Base-by-base conservation (phyloP, 2,888 invertebrate genomes). In the Petrolisthes manimaculis region DNA sequence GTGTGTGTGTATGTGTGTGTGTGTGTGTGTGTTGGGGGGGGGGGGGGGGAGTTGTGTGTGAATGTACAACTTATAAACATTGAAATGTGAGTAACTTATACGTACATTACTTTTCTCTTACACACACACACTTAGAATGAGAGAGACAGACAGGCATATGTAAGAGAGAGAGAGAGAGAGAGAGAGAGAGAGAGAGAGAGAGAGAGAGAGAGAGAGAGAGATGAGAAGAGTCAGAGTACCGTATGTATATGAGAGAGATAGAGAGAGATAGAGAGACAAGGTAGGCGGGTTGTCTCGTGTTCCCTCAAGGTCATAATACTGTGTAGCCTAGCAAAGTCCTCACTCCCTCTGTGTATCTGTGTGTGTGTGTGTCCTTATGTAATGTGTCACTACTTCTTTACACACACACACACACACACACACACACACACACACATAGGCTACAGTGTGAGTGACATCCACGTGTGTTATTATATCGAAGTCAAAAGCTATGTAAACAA, bases 161-260 rank as follows among this genome's bases (percentile, higher is more conserved):
- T 37, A 37, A 37, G 37, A 37, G 37, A 37, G 37, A 37, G 37
- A n/a, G n/a, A 74, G 51, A 14, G 53, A 37, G 51, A 77, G 51
- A 37, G 51, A 51, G 8, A 14, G 18, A 3, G 51, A 18, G 14
- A 12, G 77, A 51, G 9, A 51, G 18, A 77, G 18, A 51, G 37
- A 51, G 77, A 77, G 37, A 77, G 51, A 77, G 77, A 51, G 6
- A 75, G 75, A 21, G 24, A 18, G 18, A 75, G 75, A 75, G 75
- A 21, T 14, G 61, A 61, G 61, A 3, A 61, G 61, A 61, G 61
- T 18, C 18, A 18, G 9, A 9, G 61, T 61, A 18, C 12, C 12
- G 18, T 61, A 61, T 61, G 61, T 14, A 14, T 8, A n/a, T 74
- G 74, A 21, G 74, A 74, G 74, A n/a, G 74, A 12, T 0, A 21